Conservation (phyloP, 1,140 invertebrate species). For the Philopotamus ludificatus region DNA sequence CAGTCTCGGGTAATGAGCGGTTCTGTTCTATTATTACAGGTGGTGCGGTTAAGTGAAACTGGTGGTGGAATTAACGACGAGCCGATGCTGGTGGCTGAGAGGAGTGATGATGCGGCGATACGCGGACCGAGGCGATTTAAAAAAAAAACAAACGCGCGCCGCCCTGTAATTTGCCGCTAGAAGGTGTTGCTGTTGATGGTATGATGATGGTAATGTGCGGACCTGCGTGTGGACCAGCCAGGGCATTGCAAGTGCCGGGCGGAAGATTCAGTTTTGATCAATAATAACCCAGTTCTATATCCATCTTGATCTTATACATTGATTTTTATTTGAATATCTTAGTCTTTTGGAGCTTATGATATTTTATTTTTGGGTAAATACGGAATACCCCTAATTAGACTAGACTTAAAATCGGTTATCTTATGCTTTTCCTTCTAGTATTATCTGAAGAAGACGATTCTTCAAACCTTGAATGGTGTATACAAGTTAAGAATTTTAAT, state of each 20-base stretch:
- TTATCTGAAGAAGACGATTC: too few species aligned
- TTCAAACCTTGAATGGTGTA: too few species aligned
- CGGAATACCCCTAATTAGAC: too few species aligned
- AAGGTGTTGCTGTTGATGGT: conserved; percentile 40
- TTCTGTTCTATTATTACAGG: background rate
- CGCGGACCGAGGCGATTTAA: background rate
- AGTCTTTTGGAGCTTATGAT: too few species aligned
- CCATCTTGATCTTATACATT: too few species aligned
- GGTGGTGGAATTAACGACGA: conserved; percentile 18
- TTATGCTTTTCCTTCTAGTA: too few species aligned
- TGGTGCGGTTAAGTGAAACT: background rate
- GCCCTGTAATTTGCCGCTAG: conserved; percentile 41
- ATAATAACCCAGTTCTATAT: too few species aligned
- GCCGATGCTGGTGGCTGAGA: background rate
- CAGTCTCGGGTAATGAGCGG: background rate
- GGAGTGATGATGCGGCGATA: conserved; percentile 10
- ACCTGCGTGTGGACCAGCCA: conserved; percentile 20
- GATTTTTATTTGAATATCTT: too few species aligned
- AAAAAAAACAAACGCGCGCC: conserved; percentile 29
- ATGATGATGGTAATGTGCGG: conserved; percentile 37
- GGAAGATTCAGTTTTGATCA: background rate
- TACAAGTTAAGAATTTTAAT: too few species aligned
- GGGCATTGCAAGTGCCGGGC: background rate
- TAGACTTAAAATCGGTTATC: too few species aligned
- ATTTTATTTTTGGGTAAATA: too few species aligned